A percentile compares a stretch with the other conserved stretches of the same genome.
Evolutionary conservation across 1,140 invertebrate species (phyloP).

Genomic region (Drosophila pandora): DNA sequence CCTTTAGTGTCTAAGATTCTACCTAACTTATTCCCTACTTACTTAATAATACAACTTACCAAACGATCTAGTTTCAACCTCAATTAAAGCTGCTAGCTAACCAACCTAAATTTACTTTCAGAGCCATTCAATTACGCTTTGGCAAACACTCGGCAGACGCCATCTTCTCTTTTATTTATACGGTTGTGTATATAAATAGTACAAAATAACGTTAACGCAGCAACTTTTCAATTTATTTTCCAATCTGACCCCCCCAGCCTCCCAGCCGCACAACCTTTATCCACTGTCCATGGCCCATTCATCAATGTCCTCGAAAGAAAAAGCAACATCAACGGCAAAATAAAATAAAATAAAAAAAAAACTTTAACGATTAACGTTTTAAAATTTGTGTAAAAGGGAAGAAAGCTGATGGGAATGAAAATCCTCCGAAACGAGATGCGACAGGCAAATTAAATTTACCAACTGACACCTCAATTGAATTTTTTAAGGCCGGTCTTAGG

Average conservation of each 20-base stretch:
- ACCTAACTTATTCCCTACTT: too few relatives aligned
- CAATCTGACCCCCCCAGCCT: slow-evolving; percentile 32
- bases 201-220: slow-evolving; percentile 50
- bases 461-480: slow-evolving; percentile 74
- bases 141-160: slow-evolving; percentile 43
- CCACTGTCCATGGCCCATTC: slow-evolving; percentile 53
- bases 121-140: slow-evolving; percentile 46
- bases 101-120: slow-evolving; percentile 41
- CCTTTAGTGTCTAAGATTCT: too few relatives aligned
- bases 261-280: neutral
- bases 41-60: neutral
- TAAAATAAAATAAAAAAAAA: slow-evolving; percentile 36
- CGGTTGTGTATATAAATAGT: slow-evolving; percentile 40
- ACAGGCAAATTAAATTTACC: slow-evolving; percentile 70
- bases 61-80: slow-evolving; percentile 12
- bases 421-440: slow-evolving; percentile 46
- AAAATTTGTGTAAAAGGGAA: slow-evolving; percentile 32
- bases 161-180: slow-evolving; percentile 48
- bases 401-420: slow-evolving; percentile 8
- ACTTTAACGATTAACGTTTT: slow-evolving; percentile 65
- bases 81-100: slow-evolving; percentile 35
- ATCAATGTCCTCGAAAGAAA: slow-evolving; percentile 60
- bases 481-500: slow-evolving; percentile 25
- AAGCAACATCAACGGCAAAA: slow-evolving; percentile 9
- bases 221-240: slow-evolving; percentile 53